Evolutionary conservation across 2,113 vertebrate genomes (phyloP).

Genomic region (Diadophis punctatus): DNA sequence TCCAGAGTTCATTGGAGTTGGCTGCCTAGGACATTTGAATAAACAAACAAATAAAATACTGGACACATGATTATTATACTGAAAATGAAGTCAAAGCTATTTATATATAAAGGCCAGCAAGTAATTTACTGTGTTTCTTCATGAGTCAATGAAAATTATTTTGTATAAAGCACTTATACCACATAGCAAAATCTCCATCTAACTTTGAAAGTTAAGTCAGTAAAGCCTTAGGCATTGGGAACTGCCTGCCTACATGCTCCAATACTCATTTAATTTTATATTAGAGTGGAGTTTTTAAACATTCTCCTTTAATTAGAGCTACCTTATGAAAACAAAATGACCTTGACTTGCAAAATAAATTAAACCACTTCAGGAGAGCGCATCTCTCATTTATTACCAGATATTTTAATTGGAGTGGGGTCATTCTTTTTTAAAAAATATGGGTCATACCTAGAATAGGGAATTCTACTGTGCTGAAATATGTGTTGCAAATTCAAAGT

Average conservation of each 20-base stretch:
- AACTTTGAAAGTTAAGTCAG: constrained; percentile 1
- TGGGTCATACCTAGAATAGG: neutral
- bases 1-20: neutral
- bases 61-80: neutral
- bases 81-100: neutral
- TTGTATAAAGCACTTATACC: neutral
- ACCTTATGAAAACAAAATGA: neutral
- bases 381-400: neutral
- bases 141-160: neutral
- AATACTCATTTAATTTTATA: neutral
- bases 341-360: neutral
- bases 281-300: constrained; percentile 19
- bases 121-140: neutral
- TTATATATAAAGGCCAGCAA: neutral
- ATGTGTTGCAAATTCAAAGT: neutral
- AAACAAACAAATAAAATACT: neutral
- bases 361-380: neutral
- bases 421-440: neutral
- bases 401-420: neutral
- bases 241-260: neutral
- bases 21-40: neutral
- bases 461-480: neutral
- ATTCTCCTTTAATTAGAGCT: neutral
- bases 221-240: constrained; percentile 25
- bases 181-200: neutral